A percentile compares a stretch with the other conserved stretches of the same genome.
Evolutionary conservation across 2,888 invertebrate genomes (phyloP).

Genomic region (Sarcophaga variegata): DNA sequence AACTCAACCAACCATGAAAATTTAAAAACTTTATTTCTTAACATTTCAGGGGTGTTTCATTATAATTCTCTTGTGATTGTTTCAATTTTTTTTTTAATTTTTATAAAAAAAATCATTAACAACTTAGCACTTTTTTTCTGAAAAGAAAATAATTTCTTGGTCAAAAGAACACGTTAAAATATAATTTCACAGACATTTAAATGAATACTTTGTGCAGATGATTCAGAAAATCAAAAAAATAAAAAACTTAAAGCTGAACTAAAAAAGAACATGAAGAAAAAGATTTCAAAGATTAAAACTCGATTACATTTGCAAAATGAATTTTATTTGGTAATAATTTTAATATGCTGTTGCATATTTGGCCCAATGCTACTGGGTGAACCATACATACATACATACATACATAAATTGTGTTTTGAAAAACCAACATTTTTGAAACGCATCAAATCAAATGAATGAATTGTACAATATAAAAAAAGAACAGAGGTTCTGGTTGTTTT

Average conservation of each 20-base stretch:
- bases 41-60: constrained; percentile 73
- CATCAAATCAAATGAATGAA: constrained; percentile 44
- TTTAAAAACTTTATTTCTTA: constrained; percentile 71
- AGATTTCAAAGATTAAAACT: constrained; percentile 10
- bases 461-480: neutral
- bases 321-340: neutral
- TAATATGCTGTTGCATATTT: constrained; percentile 16
- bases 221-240: constrained; percentile 4
- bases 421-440: constrained; percentile 53
- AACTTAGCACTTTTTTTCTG: constrained; percentile 44
- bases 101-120: constrained; percentile 20
- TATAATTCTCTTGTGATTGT: constrained; percentile 68
- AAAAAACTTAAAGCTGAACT: neutral
- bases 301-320: too few species aligned
- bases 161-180: constrained; percentile 25
- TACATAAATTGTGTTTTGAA: neutral
- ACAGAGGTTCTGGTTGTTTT: constrained; percentile 24
- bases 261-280: constrained; percentile 25
- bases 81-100: constrained; percentile 31
- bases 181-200: constrained; percentile 46
- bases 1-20: constrained; percentile 78
- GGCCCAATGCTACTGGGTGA: constrained; percentile 10
- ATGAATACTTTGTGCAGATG: constrained; percentile 58
- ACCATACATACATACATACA: neutral
- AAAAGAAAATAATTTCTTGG: constrained; percentile 30